Evolutionary conservation across 2,888 invertebrate species (phyloP).

Genomic region (Eutolmus rufibarbis): DNA sequence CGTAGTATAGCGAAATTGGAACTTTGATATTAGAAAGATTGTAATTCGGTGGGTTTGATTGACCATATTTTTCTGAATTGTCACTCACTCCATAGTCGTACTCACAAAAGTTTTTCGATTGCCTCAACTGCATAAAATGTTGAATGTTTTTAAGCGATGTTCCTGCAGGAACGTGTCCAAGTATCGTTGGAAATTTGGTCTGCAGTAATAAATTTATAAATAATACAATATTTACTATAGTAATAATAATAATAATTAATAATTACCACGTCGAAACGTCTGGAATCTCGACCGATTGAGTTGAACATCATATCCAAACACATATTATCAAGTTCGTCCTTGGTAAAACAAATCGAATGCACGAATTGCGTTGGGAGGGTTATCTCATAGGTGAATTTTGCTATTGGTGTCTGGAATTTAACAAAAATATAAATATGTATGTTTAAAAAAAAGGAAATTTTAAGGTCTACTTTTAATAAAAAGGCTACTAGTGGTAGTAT

Average conservation of each 20-base stretch:
- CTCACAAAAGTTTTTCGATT: neutral
- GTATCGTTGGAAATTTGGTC: neutral
- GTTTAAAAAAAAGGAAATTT: neutral
- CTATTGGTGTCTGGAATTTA: neutral
- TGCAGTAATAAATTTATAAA: neutral
- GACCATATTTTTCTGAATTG: conserved; percentile 64
- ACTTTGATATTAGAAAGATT: conserved; percentile 65
- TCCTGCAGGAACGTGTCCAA: neutral
- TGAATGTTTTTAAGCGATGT: neutral
- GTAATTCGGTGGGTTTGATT: conserved; percentile 65
- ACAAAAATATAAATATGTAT: neutral
- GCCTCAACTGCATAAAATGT: neutral
- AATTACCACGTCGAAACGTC: neutral
- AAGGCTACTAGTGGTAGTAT: neutral
- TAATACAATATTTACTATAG: neutral
- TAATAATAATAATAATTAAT: neutral
- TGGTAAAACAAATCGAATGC: neutral
- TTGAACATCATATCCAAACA: neutral
- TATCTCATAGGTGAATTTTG: neutral
- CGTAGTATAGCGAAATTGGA: conserved; percentile 68
- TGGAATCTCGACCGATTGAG: neutral
- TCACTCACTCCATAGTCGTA: neutral
- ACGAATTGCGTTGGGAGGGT: neutral
- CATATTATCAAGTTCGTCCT: neutral
- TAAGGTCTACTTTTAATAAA: neutral